Conservation (phyloP, 2,113 vertebrate species). For the Scomber scombrus region DNA sequence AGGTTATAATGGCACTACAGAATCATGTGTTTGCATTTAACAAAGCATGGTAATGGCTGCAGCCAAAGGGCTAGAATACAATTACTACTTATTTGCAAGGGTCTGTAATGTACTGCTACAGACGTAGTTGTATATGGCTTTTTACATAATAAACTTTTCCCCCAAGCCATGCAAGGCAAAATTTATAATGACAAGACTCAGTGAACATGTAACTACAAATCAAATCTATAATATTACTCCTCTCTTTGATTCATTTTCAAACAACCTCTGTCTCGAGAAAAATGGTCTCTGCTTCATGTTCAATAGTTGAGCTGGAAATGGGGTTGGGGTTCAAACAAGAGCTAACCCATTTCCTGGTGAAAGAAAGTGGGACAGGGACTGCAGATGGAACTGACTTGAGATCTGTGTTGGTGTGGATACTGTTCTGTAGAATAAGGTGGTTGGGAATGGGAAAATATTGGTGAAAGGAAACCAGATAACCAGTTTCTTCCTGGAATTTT, state of each 20-base stretch:
- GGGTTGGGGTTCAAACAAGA: slow-evolving; percentile 14
- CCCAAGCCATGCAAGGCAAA: background rate
- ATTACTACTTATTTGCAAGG: background rate
- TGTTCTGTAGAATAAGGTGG: slow-evolving; percentile 3
- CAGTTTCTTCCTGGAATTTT: too few relatives aligned
- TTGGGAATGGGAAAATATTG: background rate
- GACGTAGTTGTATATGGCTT: background rate
- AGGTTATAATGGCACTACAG: background rate
- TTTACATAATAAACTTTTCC: slow-evolving; percentile 14
- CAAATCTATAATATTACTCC: background rate
- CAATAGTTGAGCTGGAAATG: slow-evolving; percentile 14
- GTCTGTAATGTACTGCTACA: background rate
- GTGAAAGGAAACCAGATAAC: slow-evolving; percentile 7
- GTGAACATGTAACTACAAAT: slow-evolving; percentile 6
- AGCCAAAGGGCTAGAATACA: background rate
- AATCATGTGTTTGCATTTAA: background rate
- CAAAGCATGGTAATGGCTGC: background rate
- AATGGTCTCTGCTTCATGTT: slow-evolving; percentile 12
- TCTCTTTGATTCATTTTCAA: background rate
- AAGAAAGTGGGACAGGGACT: background rate
- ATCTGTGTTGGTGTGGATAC: slow-evolving; percentile 14
- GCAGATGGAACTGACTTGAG: slow-evolving; percentile 4
- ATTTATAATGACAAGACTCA: slow-evolving; percentile 18
- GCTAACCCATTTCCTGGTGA: background rate
- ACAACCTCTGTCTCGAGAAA: background rate